phyloP scores from a whole-genome alignment of 2,888 invertebrate genomes.

The Lithophane socia region DNA sequence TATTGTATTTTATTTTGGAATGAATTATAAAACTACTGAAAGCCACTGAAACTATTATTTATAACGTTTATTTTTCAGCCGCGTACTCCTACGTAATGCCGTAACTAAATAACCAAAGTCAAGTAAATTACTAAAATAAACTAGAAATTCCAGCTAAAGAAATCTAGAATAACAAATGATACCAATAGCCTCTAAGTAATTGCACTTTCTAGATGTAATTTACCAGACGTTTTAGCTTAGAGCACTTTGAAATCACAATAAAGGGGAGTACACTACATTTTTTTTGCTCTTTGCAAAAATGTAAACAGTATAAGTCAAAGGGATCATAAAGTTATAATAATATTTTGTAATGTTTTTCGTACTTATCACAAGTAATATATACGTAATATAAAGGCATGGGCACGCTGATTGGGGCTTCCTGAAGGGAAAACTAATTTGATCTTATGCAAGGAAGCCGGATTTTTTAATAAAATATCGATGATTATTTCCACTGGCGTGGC shows the following conservation, averaged over 20 bases:
- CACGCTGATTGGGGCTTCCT: neutral
- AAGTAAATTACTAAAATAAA: constrained; percentile 49
- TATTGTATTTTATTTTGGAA: too few relatives aligned
- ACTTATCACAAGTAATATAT: neutral
- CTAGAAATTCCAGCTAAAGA: constrained; percentile 48
- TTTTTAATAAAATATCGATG: neutral
- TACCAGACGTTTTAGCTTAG: constrained; percentile 54
- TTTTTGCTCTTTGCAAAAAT: neutral
- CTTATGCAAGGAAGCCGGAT: too few relatives aligned
- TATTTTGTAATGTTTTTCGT: neutral
- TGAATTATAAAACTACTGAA: neutral
- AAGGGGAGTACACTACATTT: constrained; percentile 19
- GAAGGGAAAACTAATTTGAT: neutral
- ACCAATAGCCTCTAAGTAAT: constrained; percentile 66
- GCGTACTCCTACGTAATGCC: neutral
- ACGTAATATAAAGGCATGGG: neutral
- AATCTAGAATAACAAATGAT: constrained; percentile 61
- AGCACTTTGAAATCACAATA: constrained; percentile 56
- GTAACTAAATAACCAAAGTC: constrained; percentile 32
- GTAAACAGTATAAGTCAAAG: constrained; percentile 3
- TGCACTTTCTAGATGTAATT: constrained; percentile 64
- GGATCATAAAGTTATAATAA: neutral
- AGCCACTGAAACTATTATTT: constrained; percentile 1
- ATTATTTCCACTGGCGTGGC: neutral
- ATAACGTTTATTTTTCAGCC: constrained; percentile 6